Percentiles rank a stretch among this genome's conserved stretches.
Conservation (phyloP, 64 coral and sea anemone genomes). For the Platygyra sinensis region DNA sequence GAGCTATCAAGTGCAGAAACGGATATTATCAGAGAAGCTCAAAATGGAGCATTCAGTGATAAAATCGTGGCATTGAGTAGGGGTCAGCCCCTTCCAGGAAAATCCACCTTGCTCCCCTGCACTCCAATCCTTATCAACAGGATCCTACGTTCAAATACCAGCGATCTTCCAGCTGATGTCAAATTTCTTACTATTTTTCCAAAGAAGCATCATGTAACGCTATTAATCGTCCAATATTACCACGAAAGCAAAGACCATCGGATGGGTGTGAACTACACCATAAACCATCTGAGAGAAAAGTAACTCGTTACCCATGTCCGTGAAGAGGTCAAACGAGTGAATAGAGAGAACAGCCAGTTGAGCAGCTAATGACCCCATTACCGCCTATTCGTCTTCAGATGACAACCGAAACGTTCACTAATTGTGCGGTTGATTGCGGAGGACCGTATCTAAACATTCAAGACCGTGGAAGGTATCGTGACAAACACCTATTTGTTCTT, state of each 20-base stretch:
- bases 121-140: conserved; percentile 16
- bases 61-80: no score
- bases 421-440: conserved; percentile 46
- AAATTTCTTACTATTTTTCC: conserved; percentile 71
- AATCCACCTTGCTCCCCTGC: no score
- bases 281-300: conserved; percentile 63
- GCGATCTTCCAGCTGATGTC: conserved; percentile 40
- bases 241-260: conserved; percentile 53
- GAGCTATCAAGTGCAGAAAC: conserved; percentile 42
- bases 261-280: conserved; percentile 65
- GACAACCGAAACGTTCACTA: conserved; percentile 22
- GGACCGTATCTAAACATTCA: conserved; percentile 41
- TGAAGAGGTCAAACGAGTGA: no score
- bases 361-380: conserved; percentile 37
- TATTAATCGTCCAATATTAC: conserved; percentile 62
- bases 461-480: neutral
- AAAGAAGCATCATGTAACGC: conserved; percentile 52
- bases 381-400: neutral
- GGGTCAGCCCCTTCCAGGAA: no score
- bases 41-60: no score
- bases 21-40: no score
- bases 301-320: conserved; percentile 49
- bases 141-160: conserved; percentile 63
- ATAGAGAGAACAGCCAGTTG: neutral
- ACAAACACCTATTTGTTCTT: conserved; percentile 58